Conservation (phyloP, 2,797 vertebrate genomes). For the Acanthurus lineatus region DNA sequence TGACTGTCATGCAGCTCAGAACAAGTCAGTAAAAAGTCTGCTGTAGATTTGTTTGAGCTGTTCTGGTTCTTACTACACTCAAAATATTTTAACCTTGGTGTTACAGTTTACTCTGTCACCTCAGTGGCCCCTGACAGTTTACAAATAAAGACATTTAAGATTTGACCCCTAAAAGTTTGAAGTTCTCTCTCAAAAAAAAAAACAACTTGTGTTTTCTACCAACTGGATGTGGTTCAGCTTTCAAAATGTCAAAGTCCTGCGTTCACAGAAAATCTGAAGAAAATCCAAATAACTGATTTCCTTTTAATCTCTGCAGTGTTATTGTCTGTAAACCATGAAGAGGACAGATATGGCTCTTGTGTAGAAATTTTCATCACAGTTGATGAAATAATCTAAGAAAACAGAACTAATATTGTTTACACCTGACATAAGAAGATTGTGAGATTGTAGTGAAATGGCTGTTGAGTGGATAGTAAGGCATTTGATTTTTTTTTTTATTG, state of each 20-base stretch:
- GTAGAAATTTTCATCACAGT: slow-evolving; percentile 6
- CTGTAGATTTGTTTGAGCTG: neutral
- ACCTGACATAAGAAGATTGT: slow-evolving; percentile 59
- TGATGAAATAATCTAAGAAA: slow-evolving; percentile 33
- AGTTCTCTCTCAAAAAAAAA: neutral
- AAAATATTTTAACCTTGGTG: neutral
- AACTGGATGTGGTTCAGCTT: slow-evolving; percentile 17
- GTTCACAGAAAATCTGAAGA: slow-evolving; percentile 1
- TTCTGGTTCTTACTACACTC: neutral
- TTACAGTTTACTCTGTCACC: neutral
- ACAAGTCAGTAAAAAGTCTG: neutral
- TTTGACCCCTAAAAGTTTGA: neutral
- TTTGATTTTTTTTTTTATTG: slow-evolving; percentile 56
- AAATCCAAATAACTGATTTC: neutral
- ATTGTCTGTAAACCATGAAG: slow-evolving; percentile 14
- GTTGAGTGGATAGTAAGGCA: slow-evolving; percentile 29
- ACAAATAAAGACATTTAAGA: neutral
- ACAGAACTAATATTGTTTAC: slow-evolving; percentile 62
- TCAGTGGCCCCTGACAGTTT: slow-evolving; percentile 2
- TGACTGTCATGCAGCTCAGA: neutral
- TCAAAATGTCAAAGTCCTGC: slow-evolving; percentile 55
- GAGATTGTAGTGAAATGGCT: slow-evolving; percentile 46
- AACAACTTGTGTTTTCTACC: neutral
- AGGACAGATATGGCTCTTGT: neutral
- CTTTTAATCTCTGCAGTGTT: slow-evolving; percentile 7